Evolutionary conservation across 2,797 vertebrate species (phyloP).

Genomic region (Uromys caudimaculatus): DNA sequence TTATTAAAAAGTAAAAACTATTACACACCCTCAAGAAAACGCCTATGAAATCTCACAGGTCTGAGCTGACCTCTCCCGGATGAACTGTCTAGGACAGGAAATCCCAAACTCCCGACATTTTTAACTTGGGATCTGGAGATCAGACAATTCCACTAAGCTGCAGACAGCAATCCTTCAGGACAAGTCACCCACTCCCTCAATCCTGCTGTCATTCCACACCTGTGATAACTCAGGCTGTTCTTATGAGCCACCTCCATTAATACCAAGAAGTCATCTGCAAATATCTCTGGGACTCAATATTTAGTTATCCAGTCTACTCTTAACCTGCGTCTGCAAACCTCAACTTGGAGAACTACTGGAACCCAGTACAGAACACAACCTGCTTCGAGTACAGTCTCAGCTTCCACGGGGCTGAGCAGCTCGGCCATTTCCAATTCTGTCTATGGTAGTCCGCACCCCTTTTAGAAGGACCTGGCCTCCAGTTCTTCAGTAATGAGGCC

Average conservation of each 20-base stretch:
- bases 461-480: background rate
- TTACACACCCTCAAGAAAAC: background rate
- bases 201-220: background rate
- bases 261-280: background rate
- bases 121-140: constrained; percentile 4
- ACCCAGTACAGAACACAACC: rapidly evolving
- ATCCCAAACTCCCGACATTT: background rate
- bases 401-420: background rate
- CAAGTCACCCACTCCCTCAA: background rate
- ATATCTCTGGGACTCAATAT: background rate
- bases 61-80: background rate
- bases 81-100: background rate
- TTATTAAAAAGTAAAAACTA: background rate
- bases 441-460: background rate
- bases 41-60: constrained; percentile 31
- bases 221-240: too few relatives aligned
- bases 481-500: background rate
- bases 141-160: background rate
- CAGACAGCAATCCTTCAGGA: background rate
- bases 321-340: background rate
- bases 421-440: too few relatives aligned
- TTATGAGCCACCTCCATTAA: background rate
- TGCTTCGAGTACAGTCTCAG: background rate
- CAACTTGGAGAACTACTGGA: background rate
- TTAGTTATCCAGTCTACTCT: background rate